Base-by-base conservation (phyloP, 2,113 vertebrate genomes). In the Pimephales promelas region DNA sequence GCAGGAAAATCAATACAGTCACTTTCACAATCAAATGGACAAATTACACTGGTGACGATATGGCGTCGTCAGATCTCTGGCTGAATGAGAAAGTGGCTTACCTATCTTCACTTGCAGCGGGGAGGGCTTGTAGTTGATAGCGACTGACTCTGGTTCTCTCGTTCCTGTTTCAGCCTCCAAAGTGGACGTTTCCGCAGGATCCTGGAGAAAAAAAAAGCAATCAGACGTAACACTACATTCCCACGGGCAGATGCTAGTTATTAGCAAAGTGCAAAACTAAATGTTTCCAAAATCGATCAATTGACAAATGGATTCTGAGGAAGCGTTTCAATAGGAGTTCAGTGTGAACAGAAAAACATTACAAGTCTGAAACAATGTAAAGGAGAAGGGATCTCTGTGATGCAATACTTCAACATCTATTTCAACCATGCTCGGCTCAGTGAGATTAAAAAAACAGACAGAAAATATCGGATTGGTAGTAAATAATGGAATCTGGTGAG, bases 111-210 rank as follows among this genome's bases (percentile, higher is more conserved):
- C 96, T 90, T 99, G 97, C 84, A 99, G 95, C 2, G 96, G 96
- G 49, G 97, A 98, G 36, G 97, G 97, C 91, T 98, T 98, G 93
- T 98, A 99, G 95, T 96, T 99, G 93, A 98, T 95, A 91, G 96
- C 93, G 93, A 98, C 95, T 43, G 95, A 96, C 93, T 99, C 97
- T 78, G 95, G 95, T 92, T 97, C 95, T 89, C 95, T 95, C 0
- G 92, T 91, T 66, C 96, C 96, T 43, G 95, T 92, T 89, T 96
- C 95, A 75, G 91, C 92, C 89, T 97, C 96, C 36, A 95, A 95
- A 90, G 96, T 94, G 40, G 97, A 95, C 28, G 96, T 92, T 9
- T 95, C 95, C 28, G 96, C 92, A 87, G 97, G 96, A 88, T 99
- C 97, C 97, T 99, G 31, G 20, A 84, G 70, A 34, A 10, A 80